These are phyloP conservation scores for Anableps anableps DNA, from an alignment of 2,797 vertebrate genomes.

Conservation along the genomic window DNA sequence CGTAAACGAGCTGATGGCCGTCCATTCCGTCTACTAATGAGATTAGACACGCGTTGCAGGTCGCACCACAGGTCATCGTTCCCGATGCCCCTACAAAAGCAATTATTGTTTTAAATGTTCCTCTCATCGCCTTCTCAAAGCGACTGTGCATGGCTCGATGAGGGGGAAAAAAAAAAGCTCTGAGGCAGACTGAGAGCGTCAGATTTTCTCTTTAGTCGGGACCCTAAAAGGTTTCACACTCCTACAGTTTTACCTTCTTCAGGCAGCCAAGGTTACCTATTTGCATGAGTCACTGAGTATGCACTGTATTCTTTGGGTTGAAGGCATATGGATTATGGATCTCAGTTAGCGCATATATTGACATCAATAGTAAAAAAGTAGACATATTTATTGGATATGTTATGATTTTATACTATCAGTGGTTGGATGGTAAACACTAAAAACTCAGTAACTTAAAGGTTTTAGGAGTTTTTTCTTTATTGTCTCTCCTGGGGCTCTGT, in stretches of 20 bases:
- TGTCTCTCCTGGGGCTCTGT: constrained; percentile 22
- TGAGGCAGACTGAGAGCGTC: constrained; percentile 34
- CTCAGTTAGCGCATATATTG: neutral
- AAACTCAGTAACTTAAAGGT: constrained; percentile 25
- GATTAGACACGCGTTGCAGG: constrained; percentile 84
- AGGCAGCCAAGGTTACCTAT: constrained; percentile 23
- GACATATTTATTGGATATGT: neutral
- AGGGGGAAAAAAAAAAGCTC: constrained; percentile 28
- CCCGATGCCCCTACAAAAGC: constrained; percentile 75
- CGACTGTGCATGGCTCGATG: constrained; percentile 29
- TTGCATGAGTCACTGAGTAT: constrained; percentile 14
- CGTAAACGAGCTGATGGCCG: constrained; percentile 82
- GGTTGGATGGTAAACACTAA: constrained; percentile 14
- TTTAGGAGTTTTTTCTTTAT: neutral
- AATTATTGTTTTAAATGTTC: constrained; percentile 79
- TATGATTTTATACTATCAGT: neutral
- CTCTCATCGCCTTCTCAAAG: constrained; percentile 53
- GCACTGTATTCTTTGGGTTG: neutral
- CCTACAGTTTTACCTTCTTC: constrained; percentile 46
- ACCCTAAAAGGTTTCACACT: constrained; percentile 55
- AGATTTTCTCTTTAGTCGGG: constrained; percentile 35
- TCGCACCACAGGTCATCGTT: constrained; percentile 80
- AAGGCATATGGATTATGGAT: neutral
- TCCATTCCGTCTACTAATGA: constrained; percentile 80
- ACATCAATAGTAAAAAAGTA: neutral